Evolutionary conservation across 2,113 vertebrate genomes (phyloP).

Genomic region (Nyctibius bracteatus): DNA sequence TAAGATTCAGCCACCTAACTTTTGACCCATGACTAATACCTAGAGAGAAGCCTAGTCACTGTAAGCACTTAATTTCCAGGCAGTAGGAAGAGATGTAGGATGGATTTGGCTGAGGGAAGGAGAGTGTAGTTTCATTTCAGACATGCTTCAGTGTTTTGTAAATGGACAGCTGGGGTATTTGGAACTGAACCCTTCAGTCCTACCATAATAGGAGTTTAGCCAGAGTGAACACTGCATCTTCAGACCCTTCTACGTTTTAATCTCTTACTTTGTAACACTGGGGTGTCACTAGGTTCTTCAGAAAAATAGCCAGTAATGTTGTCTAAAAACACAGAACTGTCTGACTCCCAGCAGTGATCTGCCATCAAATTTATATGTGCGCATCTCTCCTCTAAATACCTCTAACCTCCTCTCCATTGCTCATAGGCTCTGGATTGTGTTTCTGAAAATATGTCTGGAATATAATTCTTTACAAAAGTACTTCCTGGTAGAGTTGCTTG

Average conservation of each 20-base stretch:
- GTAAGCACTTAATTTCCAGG: slow-evolving; percentile 15
- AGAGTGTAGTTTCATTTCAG: slow-evolving; percentile 1
- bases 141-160: not conserved
- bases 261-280: not conserved
- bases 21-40: slow-evolving; percentile 22
- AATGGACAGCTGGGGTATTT: slow-evolving; percentile 28
- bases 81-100: not conserved
- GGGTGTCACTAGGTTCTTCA: not conserved
- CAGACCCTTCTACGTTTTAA: not conserved
- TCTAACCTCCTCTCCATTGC: not conserved
- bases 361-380: not conserved
- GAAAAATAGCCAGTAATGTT: not conserved
- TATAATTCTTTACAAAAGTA: not conserved
- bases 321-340: not conserved
- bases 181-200: not conserved
- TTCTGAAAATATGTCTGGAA: not conserved
- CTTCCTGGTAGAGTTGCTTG: not conserved
- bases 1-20: not conserved
- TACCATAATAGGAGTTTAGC: not conserved
- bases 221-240: not conserved
- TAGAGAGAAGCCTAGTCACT: not conserved
- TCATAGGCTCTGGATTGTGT: not conserved
- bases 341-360: not conserved
- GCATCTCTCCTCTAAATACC: not conserved
- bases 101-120: not conserved